These are phyloP conservation scores for Porites evermanni DNA, from an alignment of 92 coral and sea anemone genomes.

Conservation along the genomic window DNA sequence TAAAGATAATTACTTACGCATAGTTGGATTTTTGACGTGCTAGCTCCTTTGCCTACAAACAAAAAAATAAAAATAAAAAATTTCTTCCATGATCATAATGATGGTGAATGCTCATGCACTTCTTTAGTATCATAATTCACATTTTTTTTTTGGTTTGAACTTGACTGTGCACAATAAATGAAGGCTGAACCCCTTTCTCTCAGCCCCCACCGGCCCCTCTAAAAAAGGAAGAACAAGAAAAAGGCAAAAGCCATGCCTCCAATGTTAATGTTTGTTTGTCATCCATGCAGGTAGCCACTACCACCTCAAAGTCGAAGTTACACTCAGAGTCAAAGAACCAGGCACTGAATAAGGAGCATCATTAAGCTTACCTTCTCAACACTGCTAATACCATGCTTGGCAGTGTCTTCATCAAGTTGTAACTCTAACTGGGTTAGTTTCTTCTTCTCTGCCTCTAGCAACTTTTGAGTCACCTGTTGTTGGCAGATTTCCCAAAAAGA, in stretches of 20 bases:
- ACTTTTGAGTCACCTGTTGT: slow-evolving; percentile 81
- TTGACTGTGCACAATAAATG: no score
- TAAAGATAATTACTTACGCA: slow-evolving; percentile 48
- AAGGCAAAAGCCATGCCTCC: no score
- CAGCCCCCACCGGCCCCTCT: no score
- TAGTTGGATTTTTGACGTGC: slow-evolving; percentile 71
- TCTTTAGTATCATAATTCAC: not conserved
- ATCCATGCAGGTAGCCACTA: no score
- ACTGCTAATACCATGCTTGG: slow-evolving; percentile 51
- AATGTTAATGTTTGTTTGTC: no score
- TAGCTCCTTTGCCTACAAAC: slow-evolving; percentile 63
- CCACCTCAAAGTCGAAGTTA: no score
- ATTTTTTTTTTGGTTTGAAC: no score
- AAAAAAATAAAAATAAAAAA: not conserved
- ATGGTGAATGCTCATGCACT: not conserved
- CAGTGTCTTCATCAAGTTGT: slow-evolving; percentile 61
- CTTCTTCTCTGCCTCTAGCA: slow-evolving; percentile 85
- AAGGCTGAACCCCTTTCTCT: no score
- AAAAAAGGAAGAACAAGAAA: no score
- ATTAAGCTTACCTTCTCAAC: slow-evolving; percentile 60
- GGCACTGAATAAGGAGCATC: no score
- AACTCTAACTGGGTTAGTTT: slow-evolving; percentile 81
- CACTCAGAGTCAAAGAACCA: no score
- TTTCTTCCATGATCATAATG: not conserved
- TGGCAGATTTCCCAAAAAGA: not conserved